Evolutionary conservation across 2,113 vertebrate species (phyloP), one percentile per base, ranked within the genome.

Genomic region (Podarcis raffonei): DNA sequence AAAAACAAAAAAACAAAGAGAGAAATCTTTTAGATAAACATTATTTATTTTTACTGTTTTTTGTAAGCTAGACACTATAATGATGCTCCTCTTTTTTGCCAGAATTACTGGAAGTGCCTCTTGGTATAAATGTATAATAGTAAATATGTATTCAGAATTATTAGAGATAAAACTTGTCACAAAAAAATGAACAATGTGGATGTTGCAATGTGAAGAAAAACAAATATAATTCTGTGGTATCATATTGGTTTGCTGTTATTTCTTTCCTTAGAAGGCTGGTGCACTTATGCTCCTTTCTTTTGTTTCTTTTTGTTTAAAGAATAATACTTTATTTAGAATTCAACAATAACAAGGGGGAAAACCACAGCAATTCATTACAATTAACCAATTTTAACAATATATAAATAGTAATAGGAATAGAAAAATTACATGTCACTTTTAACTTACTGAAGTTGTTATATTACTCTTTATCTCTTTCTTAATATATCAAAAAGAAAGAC

Each of bases 51-150:
- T 98, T 98, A 98, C 97, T 97, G 96, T 98, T 98, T 62, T 62
- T 96, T 98, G 97, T 98, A 98, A 98, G 97, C 97, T 98, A 98
- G 98, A 98, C 96, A 98, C 97, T 97, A 98, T 98, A 97, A 97
- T 98, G 97, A 98, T 98, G 97, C 96, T 98, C 97, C 95, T 72
- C 71, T 95, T 97, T 97, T 96, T 98, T 97, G 97, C 97, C 98
- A 98, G 97, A 98, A 95, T 98, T 98, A 97, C 97, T 98, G 98
- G 97, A 99, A 99, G 98, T 99, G 98, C 98, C 98, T 98, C 98
- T 98, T 96, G 96, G 96, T 98, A 98, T 97, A 97, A 62, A 97
- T 98, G 97, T 98, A 98, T 97, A 96, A 97, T 98, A 98, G 95
- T 97, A 98, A 97, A 97, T 97, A 98, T 97, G 97, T 98, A 98